Evolutionary conservation across 2,888 invertebrate genomes (phyloP).

Genomic region (Agriopis aurantiaria): DNA sequence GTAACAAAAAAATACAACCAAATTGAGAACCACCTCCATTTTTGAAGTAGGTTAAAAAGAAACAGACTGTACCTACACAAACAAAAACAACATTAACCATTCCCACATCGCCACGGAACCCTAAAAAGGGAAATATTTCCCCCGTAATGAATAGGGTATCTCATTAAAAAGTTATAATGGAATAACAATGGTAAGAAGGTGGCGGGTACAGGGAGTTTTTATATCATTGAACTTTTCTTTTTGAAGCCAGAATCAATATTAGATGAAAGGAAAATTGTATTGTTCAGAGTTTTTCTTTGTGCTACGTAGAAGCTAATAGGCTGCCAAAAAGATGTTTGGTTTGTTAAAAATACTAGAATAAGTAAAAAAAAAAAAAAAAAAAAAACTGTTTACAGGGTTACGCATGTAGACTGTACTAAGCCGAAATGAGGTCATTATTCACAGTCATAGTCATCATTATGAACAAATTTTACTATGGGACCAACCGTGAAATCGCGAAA

Average conservation of each 20-base stretch:
- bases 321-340: not conserved
- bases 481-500: too few species aligned
- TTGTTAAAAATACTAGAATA: too few species aligned
- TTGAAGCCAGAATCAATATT: slow-evolving; percentile 10
- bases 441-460: too few species aligned
- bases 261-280: slow-evolving; percentile 1
- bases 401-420: too few species aligned
- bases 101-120: slow-evolving; percentile 20
- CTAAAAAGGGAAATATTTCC: slow-evolving; percentile 39
- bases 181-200: slow-evolving; percentile 42
- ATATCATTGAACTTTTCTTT: not conserved
- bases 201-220: slow-evolving; percentile 11
- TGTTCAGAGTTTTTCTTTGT: slow-evolving; percentile 7
- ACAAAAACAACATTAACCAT: not conserved
- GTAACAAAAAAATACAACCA: too few species aligned
- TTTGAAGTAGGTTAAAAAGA: too few species aligned
- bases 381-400: too few species aligned
- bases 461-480: too few species aligned
- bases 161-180: slow-evolving; percentile 56
- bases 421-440: too few species aligned
- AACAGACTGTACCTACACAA: not conserved
- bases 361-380: too few species aligned
- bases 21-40: too few species aligned
- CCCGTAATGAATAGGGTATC: slow-evolving; percentile 42
- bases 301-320: not conserved